A percentile compares a stretch with the other conserved stretches of the same genome.
phyloP scores from a whole-genome alignment of 2,113 vertebrate genomes.

The Psettodes erumei region DNA sequence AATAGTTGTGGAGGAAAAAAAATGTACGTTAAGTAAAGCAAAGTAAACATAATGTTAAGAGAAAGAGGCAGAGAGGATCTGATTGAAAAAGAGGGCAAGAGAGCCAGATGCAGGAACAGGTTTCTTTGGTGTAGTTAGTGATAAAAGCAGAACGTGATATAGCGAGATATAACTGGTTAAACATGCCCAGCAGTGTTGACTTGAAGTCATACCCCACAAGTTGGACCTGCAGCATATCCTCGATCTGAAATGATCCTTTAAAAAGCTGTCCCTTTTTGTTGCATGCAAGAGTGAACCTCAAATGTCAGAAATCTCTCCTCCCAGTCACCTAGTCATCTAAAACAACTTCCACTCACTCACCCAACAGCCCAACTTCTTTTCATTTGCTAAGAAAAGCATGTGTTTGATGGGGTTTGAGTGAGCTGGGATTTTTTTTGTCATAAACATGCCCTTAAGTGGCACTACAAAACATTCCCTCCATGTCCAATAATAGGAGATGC shows the following conservation, averaged over 20 bases:
- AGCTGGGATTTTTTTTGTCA: conserved; percentile 33
- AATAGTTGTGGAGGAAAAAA: too few species aligned
- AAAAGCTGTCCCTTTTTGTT: conserved; percentile 13
- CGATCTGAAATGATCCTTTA: background rate
- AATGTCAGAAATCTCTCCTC: conserved; percentile 26
- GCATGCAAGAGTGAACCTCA: background rate
- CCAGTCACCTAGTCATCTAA: conserved; percentile 38
- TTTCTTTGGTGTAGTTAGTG: background rate
- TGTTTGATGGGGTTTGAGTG: conserved; percentile 35
- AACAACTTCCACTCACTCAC: conserved; percentile 37
- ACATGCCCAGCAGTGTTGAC: conserved; percentile 4
- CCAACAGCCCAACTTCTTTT: conserved; percentile 38
- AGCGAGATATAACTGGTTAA: conserved; percentile 4
- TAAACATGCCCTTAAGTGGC: conserved; percentile 54
- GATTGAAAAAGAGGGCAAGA: background rate
- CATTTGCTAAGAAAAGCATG: conserved; percentile 28
- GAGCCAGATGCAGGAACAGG: background rate
- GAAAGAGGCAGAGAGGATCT: background rate
- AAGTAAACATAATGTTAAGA: too few species aligned
- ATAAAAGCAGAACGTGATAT: conserved; percentile 11
- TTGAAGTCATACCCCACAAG: background rate
- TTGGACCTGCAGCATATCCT: background rate
- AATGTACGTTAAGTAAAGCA: background rate
- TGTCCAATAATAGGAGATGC: conserved; percentile 53
- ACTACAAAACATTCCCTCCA: conserved; percentile 58